Percentiles rank a stretch among this genome's conserved stretches.
Evolutionary conservation across 2,113 vertebrate species (phyloP).

Genomic region (Cheirogaleus medius): DNA sequence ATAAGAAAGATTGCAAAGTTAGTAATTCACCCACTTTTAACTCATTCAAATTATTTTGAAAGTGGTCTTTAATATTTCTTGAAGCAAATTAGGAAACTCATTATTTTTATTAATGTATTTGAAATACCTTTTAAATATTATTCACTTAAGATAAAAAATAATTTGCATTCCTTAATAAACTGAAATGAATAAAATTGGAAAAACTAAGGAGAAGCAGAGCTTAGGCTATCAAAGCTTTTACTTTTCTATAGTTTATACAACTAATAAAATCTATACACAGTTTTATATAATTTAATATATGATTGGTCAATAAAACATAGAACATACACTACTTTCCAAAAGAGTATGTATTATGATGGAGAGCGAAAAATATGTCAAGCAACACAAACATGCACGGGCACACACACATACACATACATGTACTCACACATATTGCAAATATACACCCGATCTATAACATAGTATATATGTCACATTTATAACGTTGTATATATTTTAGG

Average conservation of each 20-base stretch:
- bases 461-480: too few species aligned
- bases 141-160: neutral
- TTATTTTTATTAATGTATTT: neutral
- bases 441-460: too few species aligned
- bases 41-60: neutral
- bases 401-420: neutral
- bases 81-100: neutral
- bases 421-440: neutral
- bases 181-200: neutral
- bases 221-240: neutral
- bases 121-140: neutral
- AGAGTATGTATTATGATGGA: neutral
- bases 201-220: neutral
- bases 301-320: neutral
- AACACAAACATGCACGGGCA: neutral
- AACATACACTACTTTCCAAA: neutral
- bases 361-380: neutral
- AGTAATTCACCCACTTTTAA: neutral
- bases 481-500: neutral
- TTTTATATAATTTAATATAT: neutral
- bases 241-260: neutral
- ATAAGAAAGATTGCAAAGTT: neutral
- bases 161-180: neutral
- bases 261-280: neutral
- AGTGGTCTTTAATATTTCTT: neutral